phyloP scores from a whole-genome alignment of 2,888 invertebrate genomes.

The Caenorhabditis sp. region DNA sequence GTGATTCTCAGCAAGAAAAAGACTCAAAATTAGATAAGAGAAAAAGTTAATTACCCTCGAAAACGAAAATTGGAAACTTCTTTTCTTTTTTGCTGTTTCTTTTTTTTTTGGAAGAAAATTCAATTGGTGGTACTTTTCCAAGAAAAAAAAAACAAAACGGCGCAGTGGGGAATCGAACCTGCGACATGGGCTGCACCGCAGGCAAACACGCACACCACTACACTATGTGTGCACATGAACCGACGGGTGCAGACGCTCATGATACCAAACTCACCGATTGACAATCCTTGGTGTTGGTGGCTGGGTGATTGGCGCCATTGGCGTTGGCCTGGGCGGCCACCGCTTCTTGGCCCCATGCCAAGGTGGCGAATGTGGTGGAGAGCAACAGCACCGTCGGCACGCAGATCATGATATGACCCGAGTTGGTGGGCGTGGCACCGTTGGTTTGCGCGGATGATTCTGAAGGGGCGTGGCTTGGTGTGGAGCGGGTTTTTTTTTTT shows the following conservation, averaged over 20 bases:
- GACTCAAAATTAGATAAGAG: background rate
- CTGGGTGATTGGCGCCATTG: slow-evolving; percentile 1
- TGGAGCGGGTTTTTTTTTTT: background rate
- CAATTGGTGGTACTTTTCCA: background rate
- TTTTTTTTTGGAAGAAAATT: background rate
- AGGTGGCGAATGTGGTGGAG: slow-evolving; percentile 10
- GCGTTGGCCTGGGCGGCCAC: slow-evolving; percentile 5
- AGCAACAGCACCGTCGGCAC: slow-evolving; percentile 27
- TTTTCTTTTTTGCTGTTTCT: no score
- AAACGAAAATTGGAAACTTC: background rate
- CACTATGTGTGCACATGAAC: background rate
- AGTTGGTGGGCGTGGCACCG: background rate
- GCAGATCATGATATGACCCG: slow-evolving; percentile 32
- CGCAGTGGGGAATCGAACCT: background rate
- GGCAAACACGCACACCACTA: background rate
- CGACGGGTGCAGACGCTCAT: background rate
- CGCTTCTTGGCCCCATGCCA: slow-evolving; percentile 13
- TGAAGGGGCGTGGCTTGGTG: background rate
- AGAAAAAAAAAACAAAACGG: background rate
- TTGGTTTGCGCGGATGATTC: background rate
- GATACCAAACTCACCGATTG: slow-evolving; percentile 31
- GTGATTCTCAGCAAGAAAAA: no score
- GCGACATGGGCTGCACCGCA: background rate
- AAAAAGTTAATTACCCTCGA: background rate
- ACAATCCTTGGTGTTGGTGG: slow-evolving; percentile 27